Base-by-base conservation (phyloP, 2,888 invertebrate species). In the Argyra leucocephala region DNA sequence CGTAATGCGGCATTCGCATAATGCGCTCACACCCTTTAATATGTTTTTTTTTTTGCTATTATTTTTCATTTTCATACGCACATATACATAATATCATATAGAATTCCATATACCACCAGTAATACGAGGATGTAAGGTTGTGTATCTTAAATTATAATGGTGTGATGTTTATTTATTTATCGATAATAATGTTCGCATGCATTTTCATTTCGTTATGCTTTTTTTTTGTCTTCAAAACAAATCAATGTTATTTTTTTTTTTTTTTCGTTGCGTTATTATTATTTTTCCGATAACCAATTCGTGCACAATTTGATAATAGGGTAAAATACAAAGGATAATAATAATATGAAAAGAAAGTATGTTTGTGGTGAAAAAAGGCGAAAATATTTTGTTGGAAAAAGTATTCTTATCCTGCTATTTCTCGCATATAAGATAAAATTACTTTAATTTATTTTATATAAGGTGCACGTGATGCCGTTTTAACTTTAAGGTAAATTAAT, bases 151-250 rank as follows among this genome's bases (percentile, higher is more conserved):
- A 48, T 48, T 18, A 37, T 18, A 18, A 15, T 15, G 48, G 48
- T 48, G 48, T 48, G 18, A 48, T 18, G n/a, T 48, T n/a, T n/a
- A 48, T 48, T 48, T 48, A 48, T 48, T 48, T 48, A 48, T 48
- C 48, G 48, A 48, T 48, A n/a, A n/a, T n/a, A n/a, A 48, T 48
- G 18, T 48, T 48, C 48, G 48, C 48, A 48, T 48, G 48, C 48
- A 48, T 48, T 18, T 15, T n/a, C 48, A 15, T 48, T 48, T 18
- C 48, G 48, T 48, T 18, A 48, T 18, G 48, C 48, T 18, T 48
- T 48, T 48, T n/a, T 48, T 18, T 48, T 48, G 48, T 48, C 48
- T 18, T 48, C 48, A 48, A n/a, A n/a, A 48, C 48, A 48, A 3
- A 18, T 48, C 26, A 6, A 1, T 31, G 7, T 31, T 31, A 31